Evolutionary conservation across 2,888 invertebrate genomes (phyloP), one percentile per base, ranked within the genome.

Genomic region (Epiblema foenella): DNA sequence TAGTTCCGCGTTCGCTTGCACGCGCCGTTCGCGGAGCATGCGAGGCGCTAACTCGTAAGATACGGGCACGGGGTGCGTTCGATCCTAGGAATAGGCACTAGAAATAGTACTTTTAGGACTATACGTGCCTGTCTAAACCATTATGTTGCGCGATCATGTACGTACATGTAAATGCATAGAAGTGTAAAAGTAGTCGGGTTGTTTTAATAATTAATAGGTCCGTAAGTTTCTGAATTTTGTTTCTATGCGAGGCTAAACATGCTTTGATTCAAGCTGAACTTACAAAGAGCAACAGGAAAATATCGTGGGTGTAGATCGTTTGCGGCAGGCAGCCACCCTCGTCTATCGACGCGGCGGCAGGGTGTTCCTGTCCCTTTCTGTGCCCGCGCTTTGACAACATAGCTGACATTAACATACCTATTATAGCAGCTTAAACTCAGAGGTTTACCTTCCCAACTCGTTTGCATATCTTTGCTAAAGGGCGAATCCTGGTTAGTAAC

Each of bases 1-100:
- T 81, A 85, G 86, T 91, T 91, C 91, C 90, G 90, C 85, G 83
- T 90, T 83, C 79, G 77, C 78, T 72, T 77, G 79, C 79, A 80
- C 80, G 77, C 73, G 46, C 46, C 46, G 37, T 37, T 18, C 24
- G 75, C 75, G 59, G 75, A 80, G 77, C 78, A 78, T 78, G 81
- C 78, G 78, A 76, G 71, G 75, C 77, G 60, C 57, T 64, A 58
- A 29, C 64, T 20, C 52, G 64, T 20, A 20, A 52, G 37, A 33
- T 52, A 29, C 51, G 63, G 37, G 37, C n/a, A 18, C 42, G 42
- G 42, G 15, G 12, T 12, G 5, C n/a, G 42, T 42, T n/a, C n/a
- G 54, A 3, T 42, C 11, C 24, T 46, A 17, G 18, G 9, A 37
- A 42, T 24, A 42, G 52, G 39, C 24, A 46, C 46, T 46, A n/a